Evolutionary conservation across 2,113 vertebrate species (phyloP).

Genomic region (Ageneiosus marmoratus): DNA sequence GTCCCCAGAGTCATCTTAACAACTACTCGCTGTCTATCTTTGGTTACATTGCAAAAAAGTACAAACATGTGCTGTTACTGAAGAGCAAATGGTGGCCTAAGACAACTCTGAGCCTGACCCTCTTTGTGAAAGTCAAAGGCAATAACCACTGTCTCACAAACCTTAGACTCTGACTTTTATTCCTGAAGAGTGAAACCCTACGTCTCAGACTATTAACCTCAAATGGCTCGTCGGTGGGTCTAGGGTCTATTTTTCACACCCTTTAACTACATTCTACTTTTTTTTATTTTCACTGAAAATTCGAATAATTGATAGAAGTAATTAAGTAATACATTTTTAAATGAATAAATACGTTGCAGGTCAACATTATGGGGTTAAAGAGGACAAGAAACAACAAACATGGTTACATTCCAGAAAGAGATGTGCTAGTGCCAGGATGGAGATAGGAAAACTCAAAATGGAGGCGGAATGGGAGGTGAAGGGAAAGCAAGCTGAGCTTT

Average conservation of each 20-base stretch:
- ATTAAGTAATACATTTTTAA: too few relatives aligned
- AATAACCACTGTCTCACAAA: constrained; percentile 3
- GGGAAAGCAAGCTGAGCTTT: constrained; percentile 41
- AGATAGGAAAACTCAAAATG: constrained; percentile 10
- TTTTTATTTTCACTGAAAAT: neutral
- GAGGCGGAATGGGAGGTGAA: neutral
- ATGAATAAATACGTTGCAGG: neutral
- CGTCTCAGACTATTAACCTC: neutral
- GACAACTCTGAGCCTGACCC: constrained; percentile 63
- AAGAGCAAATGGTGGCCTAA: constrained; percentile 57
- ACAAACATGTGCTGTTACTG: constrained; percentile 52
- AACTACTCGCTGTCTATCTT: constrained; percentile 43
- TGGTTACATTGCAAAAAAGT: constrained; percentile 61
- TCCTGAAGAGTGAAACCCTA: constrained; percentile 53
- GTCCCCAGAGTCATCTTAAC: constrained; percentile 33
- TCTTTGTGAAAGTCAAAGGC: constrained; percentile 56
- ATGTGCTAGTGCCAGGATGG: constrained; percentile 15
- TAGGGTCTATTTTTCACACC: neutral
- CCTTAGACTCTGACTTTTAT: constrained; percentile 54
- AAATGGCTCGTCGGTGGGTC: neutral
- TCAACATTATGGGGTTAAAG: neutral
- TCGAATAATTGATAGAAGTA: neutral
- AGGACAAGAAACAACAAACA: neutral
- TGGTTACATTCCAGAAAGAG: constrained; percentile 39
- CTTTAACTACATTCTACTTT: neutral